Conservation (phyloP, 2,797 vertebrate species). For the Mormyrops attenuatus region DNA sequence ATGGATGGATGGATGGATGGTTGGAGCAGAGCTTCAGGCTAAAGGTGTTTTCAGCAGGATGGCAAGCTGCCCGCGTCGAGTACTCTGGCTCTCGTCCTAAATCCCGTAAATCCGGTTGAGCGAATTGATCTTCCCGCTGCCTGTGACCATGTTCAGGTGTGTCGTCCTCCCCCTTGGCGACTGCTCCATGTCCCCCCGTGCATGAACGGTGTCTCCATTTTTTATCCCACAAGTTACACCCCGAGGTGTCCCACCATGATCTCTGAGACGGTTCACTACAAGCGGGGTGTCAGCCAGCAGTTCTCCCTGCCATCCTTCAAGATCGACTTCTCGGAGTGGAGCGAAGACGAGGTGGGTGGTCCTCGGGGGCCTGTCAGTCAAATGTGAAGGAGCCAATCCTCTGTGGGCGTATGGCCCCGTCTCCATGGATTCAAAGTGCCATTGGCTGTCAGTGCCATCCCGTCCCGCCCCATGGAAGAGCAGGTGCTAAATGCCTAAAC, state of each 20-base stretch:
- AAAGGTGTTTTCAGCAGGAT: neutral
- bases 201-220: neutral
- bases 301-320: slow-evolving; percentile 96
- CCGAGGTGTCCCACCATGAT: slow-evolving; percentile 78
- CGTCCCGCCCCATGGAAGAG: neutral
- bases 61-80: neutral
- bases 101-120: neutral
- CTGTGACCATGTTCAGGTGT: neutral
- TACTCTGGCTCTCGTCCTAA: neutral
- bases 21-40: neutral
- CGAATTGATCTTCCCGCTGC: neutral
- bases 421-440: neutral
- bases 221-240: slow-evolving; percentile 72
- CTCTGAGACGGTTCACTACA: slow-evolving; percentile 94
- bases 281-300: slow-evolving; percentile 92
- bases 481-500: neutral
- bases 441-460: neutral
- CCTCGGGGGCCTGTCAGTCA: neutral
- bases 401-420: neutral
- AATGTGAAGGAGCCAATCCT: neutral
- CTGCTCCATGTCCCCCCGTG: neutral
- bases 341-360: slow-evolving; percentile 85
- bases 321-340: slow-evolving; percentile 94
- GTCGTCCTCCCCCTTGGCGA: neutral
- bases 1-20: neutral